Evolutionary conservation across 2,113 vertebrate genomes (phyloP).

Genomic region (Erythrolamprus reginae): DNA sequence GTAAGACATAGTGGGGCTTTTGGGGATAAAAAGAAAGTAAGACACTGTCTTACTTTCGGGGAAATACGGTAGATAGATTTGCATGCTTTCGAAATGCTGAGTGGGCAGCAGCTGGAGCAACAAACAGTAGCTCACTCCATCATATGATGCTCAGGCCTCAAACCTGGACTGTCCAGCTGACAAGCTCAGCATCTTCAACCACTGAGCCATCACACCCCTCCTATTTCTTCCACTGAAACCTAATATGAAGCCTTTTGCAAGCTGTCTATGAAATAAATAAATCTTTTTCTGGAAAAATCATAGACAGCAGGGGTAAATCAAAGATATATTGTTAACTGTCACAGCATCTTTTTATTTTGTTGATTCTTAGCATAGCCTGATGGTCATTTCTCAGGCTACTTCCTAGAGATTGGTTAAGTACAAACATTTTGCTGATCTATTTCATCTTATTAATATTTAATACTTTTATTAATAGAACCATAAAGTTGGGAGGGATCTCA

Average conservation of each 20-base stretch:
- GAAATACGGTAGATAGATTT: no score
- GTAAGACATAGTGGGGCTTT: no score
- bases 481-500: not conserved
- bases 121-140: not conserved
- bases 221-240: not conserved
- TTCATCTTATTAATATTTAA: not conserved
- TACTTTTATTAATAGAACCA: not conserved
- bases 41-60: no score
- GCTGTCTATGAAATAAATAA: not conserved
- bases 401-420: not conserved
- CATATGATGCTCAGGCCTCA: not conserved
- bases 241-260: not conserved
- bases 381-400: not conserved
- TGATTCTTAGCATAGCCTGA: not conserved
- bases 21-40: no score
- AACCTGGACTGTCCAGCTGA: not conserved
- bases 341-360: not conserved
- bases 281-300: not conserved
- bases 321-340: not conserved
- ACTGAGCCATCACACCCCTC: not conserved
- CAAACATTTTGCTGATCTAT: not conserved
- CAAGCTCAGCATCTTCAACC: not conserved
- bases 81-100: not conserved
- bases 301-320: not conserved
- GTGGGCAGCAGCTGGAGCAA: not conserved